Conservation (phyloP, 2,888 invertebrate genomes). For the Sarcophaga rosellei region DNA sequence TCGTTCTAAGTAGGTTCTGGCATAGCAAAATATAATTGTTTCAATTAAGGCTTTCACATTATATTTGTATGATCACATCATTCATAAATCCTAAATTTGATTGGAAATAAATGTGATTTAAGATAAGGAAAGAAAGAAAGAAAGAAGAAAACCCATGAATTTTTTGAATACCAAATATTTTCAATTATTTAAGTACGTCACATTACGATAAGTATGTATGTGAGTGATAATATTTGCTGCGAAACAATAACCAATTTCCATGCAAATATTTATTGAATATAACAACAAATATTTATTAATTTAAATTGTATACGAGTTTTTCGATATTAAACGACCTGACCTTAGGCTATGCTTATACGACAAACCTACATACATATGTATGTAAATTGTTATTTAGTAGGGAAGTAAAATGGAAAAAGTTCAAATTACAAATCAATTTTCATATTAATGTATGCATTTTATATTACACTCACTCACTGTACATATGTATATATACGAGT, state of each 20-base stretch:
- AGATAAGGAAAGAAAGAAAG: too few relatives aligned
- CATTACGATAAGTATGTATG: background rate
- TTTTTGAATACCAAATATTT: background rate
- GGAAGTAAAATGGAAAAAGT: too few relatives aligned
- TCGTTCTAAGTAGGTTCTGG: too few relatives aligned
- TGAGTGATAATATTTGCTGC: too few relatives aligned
- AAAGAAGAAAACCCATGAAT: too few relatives aligned
- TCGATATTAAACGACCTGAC: background rate
- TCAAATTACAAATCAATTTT: slow-evolving; percentile 8
- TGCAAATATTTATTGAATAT: slow-evolving; percentile 54
- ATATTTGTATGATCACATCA: too few relatives aligned
- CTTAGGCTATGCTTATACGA: slow-evolving; percentile 5
- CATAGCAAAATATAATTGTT: too few relatives aligned
- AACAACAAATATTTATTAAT: slow-evolving; percentile 40
- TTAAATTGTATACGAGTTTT: slow-evolving; percentile 36
- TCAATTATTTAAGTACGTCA: slow-evolving; percentile 7
- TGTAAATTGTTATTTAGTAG: background rate
- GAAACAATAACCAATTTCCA: slow-evolving; percentile 36
- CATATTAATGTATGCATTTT: slow-evolving; percentile 8
- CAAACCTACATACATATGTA: background rate
- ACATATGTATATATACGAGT: background rate
- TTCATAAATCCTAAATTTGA: too few relatives aligned
- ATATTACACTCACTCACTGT: background rate
- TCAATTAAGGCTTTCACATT: too few relatives aligned
- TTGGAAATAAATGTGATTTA: too few relatives aligned